Evolutionary conservation across 2,888 invertebrate genomes (phyloP).

Genomic region (Petrolisthes cinctipes): DNA sequence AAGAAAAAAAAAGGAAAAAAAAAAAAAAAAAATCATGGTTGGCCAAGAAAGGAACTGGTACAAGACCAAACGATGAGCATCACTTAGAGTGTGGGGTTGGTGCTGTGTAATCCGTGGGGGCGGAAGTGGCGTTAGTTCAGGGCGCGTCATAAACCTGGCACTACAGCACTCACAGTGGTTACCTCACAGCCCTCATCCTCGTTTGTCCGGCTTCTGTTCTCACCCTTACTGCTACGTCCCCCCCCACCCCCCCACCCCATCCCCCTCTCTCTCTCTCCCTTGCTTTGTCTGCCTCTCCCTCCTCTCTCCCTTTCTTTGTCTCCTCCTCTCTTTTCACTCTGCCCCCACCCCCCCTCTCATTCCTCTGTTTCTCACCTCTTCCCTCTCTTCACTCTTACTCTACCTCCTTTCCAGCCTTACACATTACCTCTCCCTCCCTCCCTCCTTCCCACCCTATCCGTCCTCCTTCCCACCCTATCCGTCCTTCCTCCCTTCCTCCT

Average conservation of each 20-base stretch:
- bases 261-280: neutral
- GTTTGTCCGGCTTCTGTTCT: conserved; percentile 23
- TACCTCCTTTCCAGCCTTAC: conserved; percentile 4
- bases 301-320: too few species aligned
- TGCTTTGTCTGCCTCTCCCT: too few species aligned
- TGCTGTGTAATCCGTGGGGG: conserved; percentile 5
- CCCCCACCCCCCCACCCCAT: neutral
- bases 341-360: too few species aligned
- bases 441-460: too few species aligned
- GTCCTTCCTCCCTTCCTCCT: neutral
- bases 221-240: neutral
- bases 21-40: neutral
- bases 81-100: neutral
- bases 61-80: neutral
- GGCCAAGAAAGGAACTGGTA: neutral
- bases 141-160: conserved; percentile 28
- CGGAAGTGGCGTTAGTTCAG: conserved; percentile 19
- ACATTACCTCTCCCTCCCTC: neutral
- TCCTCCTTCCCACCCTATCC: neutral
- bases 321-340: too few species aligned
- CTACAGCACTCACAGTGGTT: conserved; percentile 30
- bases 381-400: neutral
- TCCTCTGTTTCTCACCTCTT: too few species aligned
- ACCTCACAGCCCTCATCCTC: neutral
- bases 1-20: neutral